Base-by-base conservation (phyloP, 1,140 invertebrate species). In the Drosophila lacertosa region DNA sequence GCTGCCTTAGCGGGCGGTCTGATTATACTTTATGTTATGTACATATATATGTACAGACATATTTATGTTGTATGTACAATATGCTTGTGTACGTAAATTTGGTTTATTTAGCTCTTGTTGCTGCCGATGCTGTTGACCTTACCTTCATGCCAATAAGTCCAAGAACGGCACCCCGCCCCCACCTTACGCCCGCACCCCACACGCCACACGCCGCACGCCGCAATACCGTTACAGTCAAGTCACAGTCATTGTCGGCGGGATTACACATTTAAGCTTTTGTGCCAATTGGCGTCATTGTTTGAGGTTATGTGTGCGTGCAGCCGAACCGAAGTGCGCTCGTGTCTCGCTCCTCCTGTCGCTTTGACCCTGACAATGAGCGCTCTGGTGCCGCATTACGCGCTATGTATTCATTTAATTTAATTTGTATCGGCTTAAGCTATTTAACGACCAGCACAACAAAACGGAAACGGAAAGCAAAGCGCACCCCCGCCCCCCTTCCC, bases 381-480 rank as follows among this genome's bases (percentile, higher is more conserved):
- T 44, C 54, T 32, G 54, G 32, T 60, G 63, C 48, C 37, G 60
- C 54, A 70, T 70, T 47, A 59, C 67, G 62, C 63, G 57, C 53
- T 71, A 57, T 74, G 64, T 71, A 51, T 77, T 77, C 72, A 58
- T 70, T 77, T 77, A 76, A 77, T 77, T 77, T 74, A 77, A 77
- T 77, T 77, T 77, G 74, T 64, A 40, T 42, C 74, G 70, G 58
- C 74, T 74, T 77, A 74, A 74, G 72, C 72, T 51, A 66, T 66
- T 74, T 71, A 71, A 71, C 68, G 68, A 47, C 44, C 66, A 63
- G 7, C 48, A 13, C 13, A 42, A 48, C 58, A 73, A 73, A 72
- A 50, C 58, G 48, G 53, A 68, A 68, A 63, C 55, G 51, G 69
- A 69, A 69, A 55, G 20, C 33, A 60, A 48, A 32, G 54, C 15